Evolutionary conservation across 2,888 invertebrate genomes (phyloP).

Genomic region (Trissonchulus latispiculum): DNA sequence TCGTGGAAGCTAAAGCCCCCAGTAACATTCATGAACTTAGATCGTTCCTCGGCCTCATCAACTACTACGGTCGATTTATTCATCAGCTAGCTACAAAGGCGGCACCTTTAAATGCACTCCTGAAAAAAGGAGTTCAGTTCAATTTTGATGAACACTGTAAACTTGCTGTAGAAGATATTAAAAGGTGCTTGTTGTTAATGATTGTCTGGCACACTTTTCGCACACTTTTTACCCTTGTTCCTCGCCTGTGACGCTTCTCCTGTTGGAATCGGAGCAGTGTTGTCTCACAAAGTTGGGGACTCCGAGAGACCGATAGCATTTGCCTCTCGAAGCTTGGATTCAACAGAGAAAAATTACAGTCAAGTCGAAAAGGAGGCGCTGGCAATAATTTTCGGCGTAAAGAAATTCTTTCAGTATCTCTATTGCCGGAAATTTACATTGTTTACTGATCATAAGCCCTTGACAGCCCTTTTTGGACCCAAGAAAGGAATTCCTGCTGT

Average conservation of each 20-base stretch:
- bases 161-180: not conserved
- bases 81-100: not conserved
- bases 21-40: too few species aligned
- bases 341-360: slow-evolving; percentile 36
- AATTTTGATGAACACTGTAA: not conserved
- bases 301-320: slow-evolving; percentile 31
- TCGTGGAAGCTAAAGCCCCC: too few species aligned
- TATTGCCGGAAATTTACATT: slow-evolving; percentile 44
- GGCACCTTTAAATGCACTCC: not conserved
- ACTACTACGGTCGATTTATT: not conserved
- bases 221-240: slow-evolving; percentile 29
- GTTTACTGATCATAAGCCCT: slow-evolving; percentile 44
- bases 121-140: not conserved
- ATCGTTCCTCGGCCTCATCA: not conserved
- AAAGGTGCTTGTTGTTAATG: not conserved
- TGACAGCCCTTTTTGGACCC: slow-evolving; percentile 35
- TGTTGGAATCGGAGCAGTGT: slow-evolving; percentile 28
- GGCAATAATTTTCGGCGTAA: slow-evolving; percentile 42
- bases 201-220: slow-evolving; percentile 27
- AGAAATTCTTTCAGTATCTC: slow-evolving; percentile 43
- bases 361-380: slow-evolving; percentile 38
- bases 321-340: slow-evolving; percentile 40
- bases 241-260: slow-evolving; percentile 42
- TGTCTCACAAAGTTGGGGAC: slow-evolving; percentile 34
- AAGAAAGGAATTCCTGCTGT: slow-evolving; percentile 31